Base-by-base conservation (phyloP, 1,140 invertebrate species). In the Euura lappo region DNA sequence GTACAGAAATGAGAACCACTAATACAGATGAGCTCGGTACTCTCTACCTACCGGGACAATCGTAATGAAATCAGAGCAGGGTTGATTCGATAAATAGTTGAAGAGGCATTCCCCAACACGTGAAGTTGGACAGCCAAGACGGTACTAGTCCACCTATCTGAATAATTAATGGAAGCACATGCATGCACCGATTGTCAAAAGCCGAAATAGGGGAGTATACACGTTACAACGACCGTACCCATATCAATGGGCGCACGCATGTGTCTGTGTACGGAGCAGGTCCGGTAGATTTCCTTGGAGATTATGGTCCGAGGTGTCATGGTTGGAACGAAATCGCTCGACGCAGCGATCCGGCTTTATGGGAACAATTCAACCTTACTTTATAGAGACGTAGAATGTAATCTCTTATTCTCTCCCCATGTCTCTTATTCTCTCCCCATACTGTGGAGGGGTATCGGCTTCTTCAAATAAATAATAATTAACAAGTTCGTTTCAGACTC, bases 21-120 rank as follows among this genome's bases (percentile, higher is more conserved):
- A 44, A 28, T 68, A 3, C 3, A 44, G 66, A 68, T 68, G 10
- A 10, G 10, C 66, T 28, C 44, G 44, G 66, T 68, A 68, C 66
- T 28, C 60, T 28, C 51, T 60, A 60, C 51, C 10, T 68, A 68
- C 66, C 42, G 3, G 66, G 66, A 68, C 66, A 68, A 68, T 68
- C 66, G 66, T 68, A 68, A 68, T 68, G 66, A 68, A 68, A 68
- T 68, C 66, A 68, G 66, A 68, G 66, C 66, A 68, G 66, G 66
- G 13, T 3, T 10, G 44, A 11, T 28, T 68, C 66, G 66, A 68
- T 68, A 68, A 68, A 68, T 68, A 68, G 66, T 68, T 68, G 11
- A 68, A 68, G 66, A 42, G 28, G 13, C 44, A 68, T 68, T 44
- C 66, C 44, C 66, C 44, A 68, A 68, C 66, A 68, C 66, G 66